These are phyloP conservation scores for Diplodus puntazzo DNA, from an alignment of 2,797 vertebrate genomes.

Conservation along the genomic window DNA sequence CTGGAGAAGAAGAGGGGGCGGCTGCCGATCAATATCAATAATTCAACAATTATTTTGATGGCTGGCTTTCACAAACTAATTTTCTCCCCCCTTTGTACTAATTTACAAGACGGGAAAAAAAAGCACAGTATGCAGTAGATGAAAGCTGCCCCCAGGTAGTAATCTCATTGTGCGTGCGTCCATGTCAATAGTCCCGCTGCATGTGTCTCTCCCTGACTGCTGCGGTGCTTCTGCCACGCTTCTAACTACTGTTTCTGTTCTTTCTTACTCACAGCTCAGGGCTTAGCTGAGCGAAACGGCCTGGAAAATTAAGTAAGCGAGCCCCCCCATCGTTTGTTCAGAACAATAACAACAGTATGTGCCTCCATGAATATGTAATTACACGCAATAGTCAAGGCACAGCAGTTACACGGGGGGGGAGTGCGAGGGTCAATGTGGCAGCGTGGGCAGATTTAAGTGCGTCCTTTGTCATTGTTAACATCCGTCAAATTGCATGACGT, in stretches of 20 bases:
- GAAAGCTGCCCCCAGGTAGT: conserved; percentile 10
- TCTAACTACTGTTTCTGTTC: conserved; percentile 23
- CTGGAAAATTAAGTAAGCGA: conserved; percentile 67
- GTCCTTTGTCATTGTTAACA: conserved; percentile 13
- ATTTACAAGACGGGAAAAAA: conserved; percentile 12
- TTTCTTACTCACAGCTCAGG: conserved; percentile 39
- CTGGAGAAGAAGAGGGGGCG: neutral
- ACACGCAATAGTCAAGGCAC: conserved; percentile 35
- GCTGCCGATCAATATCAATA: conserved; percentile 32
- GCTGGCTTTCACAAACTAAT: conserved; percentile 22
- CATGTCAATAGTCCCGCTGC: conserved; percentile 33
- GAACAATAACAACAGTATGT: conserved; percentile 58
- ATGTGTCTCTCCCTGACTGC: conserved; percentile 44
- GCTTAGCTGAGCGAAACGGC: conserved; percentile 53
- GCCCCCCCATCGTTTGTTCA: conserved; percentile 43
- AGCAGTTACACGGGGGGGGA: neutral
- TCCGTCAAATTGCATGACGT: neutral
- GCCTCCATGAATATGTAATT: conserved; percentile 49
- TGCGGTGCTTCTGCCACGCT: conserved; percentile 21
- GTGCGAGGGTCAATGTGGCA: neutral
- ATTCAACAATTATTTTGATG: conserved; percentile 6
- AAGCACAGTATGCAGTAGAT: conserved; percentile 8
- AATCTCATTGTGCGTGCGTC: neutral
- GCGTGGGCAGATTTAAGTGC: conserved; percentile 10
- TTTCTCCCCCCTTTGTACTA: conserved; percentile 18